Base-by-base conservation (phyloP, 2,888 invertebrate species). In the Bombylius major region DNA sequence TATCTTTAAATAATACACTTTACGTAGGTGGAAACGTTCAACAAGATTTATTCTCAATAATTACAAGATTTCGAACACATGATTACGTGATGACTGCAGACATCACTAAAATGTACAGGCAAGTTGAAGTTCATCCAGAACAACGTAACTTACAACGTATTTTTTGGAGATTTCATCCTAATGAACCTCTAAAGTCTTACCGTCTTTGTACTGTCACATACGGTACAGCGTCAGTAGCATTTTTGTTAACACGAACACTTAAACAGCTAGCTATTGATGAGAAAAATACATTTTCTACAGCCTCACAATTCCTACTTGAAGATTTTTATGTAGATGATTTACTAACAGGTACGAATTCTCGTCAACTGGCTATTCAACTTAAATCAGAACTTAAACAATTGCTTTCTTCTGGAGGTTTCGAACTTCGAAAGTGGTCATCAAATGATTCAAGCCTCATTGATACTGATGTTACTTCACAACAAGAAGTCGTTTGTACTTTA, bases 251-350 rank as follows among this genome's bases (percentile, higher is more conserved):
- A 5, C 44, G 42, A 31, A 39, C 39, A 13, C 50, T 55, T 34
- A 13, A 51, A n/a, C 47, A 51, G 47, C 7, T 55, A 0, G 59
- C 50, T 1, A 3, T 31, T 1, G 59, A 60, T 13, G 5, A 5
- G 5, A 8, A 6, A 6, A 8, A 36, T 5, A 6, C 36, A 5
- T 36, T 36, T 36, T 8, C 36, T 5, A 36, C 5, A 36, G 36
- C 36, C 8, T 32, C 50, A 13, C 11, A 57, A 48, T 14, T n/a
- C 31, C 13, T 48, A 13, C 14, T 44, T 36, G 31, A 55, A 32
- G 39, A 58, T 47, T 56, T 56, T 51, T 59, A 59, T 49, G 56
- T 60, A 3, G 60, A 60, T 47, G 57, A 60, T 49, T 42, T 58
- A 1, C 12, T 55, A 9, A 42, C 36, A n/a, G 56, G 54, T 8